These are phyloP conservation scores for Podarcis cretensis DNA, from an alignment of 2,113 vertebrate genomes.

Conservation along the genomic window DNA sequence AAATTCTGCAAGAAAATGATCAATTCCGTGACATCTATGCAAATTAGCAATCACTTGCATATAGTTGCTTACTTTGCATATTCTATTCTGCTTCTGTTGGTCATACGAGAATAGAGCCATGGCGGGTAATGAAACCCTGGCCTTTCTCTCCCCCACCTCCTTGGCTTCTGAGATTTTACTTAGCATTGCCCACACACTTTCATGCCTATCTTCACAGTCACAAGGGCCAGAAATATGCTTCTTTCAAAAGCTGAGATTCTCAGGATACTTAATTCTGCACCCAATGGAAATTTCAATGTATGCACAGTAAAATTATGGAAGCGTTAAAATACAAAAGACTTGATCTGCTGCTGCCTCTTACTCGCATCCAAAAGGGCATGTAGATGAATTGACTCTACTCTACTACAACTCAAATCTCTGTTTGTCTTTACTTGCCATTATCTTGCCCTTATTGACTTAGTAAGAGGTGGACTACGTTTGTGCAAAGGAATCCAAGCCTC, in stretches of 20 bases:
- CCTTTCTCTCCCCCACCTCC: background rate
- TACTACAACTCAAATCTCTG: background rate
- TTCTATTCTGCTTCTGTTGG: background rate
- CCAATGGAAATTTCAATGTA: background rate
- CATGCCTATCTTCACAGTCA: background rate
- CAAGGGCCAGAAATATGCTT: background rate
- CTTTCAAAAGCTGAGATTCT: background rate
- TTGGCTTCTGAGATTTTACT: background rate
- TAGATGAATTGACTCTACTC: background rate
- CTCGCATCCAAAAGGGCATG: background rate
- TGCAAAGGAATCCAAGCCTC: background rate
- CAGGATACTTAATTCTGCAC: background rate
- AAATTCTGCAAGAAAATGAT: background rate
- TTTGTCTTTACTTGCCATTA: background rate
- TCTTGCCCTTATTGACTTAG: background rate
- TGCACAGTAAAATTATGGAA: background rate
- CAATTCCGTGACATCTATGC: too few relatives aligned
- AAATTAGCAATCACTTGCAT: background rate
- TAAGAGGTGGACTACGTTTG: background rate
- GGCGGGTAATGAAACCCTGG: background rate
- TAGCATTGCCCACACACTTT: background rate
- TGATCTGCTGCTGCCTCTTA: background rate
- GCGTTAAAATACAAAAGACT: background rate
- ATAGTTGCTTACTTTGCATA: background rate
- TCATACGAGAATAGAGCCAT: background rate